Conservation (phyloP, 2,797 vertebrate genomes). For the Xenentodon cancila region DNA sequence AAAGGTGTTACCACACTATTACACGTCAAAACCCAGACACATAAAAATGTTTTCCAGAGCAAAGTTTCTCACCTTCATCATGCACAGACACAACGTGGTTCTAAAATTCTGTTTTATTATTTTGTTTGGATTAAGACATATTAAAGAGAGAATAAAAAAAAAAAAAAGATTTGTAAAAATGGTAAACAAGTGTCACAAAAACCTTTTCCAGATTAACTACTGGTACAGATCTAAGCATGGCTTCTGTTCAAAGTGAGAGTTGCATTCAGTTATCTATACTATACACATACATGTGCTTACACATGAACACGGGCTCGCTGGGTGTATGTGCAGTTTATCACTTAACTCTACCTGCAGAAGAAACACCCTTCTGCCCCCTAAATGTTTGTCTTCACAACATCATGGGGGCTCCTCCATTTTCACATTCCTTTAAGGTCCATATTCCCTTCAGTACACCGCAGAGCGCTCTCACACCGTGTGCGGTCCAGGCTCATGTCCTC, state of each 20-base stretch:
- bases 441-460: constrained; percentile 55
- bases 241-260: constrained; percentile 65
- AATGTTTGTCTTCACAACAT: constrained; percentile 49
- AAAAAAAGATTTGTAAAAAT: constrained; percentile 60
- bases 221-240: constrained; percentile 65
- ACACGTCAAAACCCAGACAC: constrained; percentile 48
- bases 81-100: constrained; percentile 42
- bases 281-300: constrained; percentile 25
- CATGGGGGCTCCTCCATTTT: constrained; percentile 31
- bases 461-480: constrained; percentile 12
- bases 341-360: constrained; percentile 49
- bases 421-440: constrained; percentile 61
- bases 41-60: constrained; percentile 34
- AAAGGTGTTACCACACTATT: constrained; percentile 46
- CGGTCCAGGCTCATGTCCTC: constrained; percentile 84
- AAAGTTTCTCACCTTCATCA: constrained; percentile 34
- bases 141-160: constrained; percentile 50
- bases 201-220: constrained; percentile 59
- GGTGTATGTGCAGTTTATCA: constrained; percentile 41
- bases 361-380: constrained; percentile 30
- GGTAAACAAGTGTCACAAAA: constrained; percentile 59
- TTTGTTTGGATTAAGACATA: constrained; percentile 65
- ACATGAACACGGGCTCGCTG: constrained; percentile 30
- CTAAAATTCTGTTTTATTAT: constrained; percentile 77
- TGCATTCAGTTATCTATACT: constrained; percentile 51